These are phyloP conservation scores for Dryocosmus kuriphilus DNA, from an alignment of 2,888 invertebrate species.

Conservation along the genomic window DNA sequence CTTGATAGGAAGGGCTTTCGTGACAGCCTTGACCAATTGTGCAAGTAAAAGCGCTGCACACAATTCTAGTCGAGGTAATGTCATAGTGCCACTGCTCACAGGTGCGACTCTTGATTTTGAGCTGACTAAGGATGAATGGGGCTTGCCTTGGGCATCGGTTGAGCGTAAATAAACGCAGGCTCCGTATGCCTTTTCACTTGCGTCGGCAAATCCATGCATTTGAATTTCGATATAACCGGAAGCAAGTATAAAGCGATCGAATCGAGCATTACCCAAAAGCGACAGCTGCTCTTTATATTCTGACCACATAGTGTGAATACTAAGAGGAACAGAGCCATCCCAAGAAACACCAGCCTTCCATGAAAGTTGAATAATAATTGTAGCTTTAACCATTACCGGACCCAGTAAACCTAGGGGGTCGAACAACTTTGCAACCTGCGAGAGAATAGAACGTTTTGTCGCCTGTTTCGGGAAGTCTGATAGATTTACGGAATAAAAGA, in stretches of 20 bases:
- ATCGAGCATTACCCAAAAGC: conserved; percentile 2
- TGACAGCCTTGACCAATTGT: too few species aligned
- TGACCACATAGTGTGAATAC: conserved; percentile 39
- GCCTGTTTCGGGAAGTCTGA: neutral
- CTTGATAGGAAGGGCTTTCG: too few species aligned
- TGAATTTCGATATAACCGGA: neutral
- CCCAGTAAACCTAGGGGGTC: conserved; percentile 60
- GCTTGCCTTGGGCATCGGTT: too few species aligned
- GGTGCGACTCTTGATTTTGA: too few species aligned
- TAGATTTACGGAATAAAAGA: conserved; percentile 24
- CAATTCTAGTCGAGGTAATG: too few species aligned
- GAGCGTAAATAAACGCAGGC: too few species aligned
- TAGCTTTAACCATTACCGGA: conserved; percentile 55
- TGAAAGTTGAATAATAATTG: conserved; percentile 49
- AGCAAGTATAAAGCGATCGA: conserved; percentile 27
- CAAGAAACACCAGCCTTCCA: conserved; percentile 58
- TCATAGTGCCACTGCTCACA: too few species aligned
- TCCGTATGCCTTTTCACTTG: too few species aligned
- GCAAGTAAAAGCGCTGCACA: too few species aligned
- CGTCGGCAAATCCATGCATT: neutral
- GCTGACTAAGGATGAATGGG: too few species aligned
- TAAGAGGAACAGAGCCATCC: conserved; percentile 55
- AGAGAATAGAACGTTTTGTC: conserved; percentile 56
- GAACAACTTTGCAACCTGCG: conserved; percentile 57
- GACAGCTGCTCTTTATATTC: conserved; percentile 35